Base-by-base conservation (phyloP, 1,140 invertebrate genomes). In the Tetramorium alpestre region DNA sequence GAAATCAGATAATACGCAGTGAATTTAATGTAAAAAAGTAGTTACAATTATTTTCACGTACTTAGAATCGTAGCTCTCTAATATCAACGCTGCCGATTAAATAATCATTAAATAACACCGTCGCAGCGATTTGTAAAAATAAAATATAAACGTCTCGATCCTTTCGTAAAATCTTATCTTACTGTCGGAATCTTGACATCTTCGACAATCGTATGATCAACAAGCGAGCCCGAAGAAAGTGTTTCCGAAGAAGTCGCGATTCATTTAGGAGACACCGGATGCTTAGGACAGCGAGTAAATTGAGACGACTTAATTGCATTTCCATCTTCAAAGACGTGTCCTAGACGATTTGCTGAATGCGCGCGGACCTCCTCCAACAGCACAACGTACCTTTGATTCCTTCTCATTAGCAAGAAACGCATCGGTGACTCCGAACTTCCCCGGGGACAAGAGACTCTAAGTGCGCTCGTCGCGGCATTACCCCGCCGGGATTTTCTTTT, bases 311-410 rank as follows among this genome's bases (percentile, higher is more conserved):
- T 69, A 91, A 94, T 91, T 90, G 89, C 93, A 89, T 89, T 92
- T 91, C 88, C 91, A 84, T 93, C 93, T 94, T 93, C 94, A 94
- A 94, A 94, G 93, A 89, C 87, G 76, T 92, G 87, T 90, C 92
- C 69, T 84, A 84, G 80, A 73, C 67, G 41, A 84, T 75, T 60
- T 75, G 69, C 69, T 75, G 80, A 84, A 84, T 75, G 33, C 41
- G 25, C 41, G 54, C 54, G 51, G 65, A 72, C 38, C 67, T 82
- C n/a, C 44, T 67, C 22, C 88, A 91, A 89, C 90, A 88, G 77
- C 87, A 93, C 92, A 93, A 91, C 92, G 91, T 90, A 89, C 88
- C 91, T 91, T 93, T 94, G 92, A 94, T 93, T 93, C 90, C 87
- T 89, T 75, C 91, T 93, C 92, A 94, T 93, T 93, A 93, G 90